These are phyloP conservation scores for Balearica regulorum DNA, from an alignment of 2,797 vertebrate species.

Conservation along the genomic window DNA sequence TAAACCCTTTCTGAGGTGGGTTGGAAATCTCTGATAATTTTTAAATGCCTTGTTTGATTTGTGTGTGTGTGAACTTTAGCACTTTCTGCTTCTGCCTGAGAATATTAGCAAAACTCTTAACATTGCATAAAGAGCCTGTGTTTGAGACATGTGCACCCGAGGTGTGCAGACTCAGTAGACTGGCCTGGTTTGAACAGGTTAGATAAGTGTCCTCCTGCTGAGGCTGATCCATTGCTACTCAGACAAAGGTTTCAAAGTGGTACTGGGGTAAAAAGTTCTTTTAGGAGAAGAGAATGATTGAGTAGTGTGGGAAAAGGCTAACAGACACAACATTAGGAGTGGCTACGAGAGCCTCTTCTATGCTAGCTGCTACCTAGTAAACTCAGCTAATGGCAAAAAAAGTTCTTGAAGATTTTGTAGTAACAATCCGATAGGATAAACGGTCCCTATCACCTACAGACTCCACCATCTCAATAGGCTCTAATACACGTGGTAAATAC, in stretches of 20 bases:
- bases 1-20: constrained; percentile 43
- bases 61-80: neutral
- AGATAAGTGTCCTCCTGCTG: constrained; percentile 11
- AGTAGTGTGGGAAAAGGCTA: neutral
- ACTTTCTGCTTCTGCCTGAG: constrained; percentile 17
- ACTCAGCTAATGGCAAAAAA: neutral
- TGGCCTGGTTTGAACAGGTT: constrained; percentile 9
- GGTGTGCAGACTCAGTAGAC: neutral
- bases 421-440: neutral
- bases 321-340: neutral
- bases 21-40: constrained; percentile 58
- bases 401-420: neutral
- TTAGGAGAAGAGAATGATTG: neutral
- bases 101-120: neutral
- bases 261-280: neutral
- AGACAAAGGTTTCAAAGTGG: neutral
- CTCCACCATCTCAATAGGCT: neutral
- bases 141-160: neutral
- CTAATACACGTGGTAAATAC: accelerated
- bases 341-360: neutral
- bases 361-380: neutral
- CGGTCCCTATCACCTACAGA: neutral
- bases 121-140: constrained; percentile 26
- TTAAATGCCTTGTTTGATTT: constrained; percentile 57
- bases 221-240: neutral